Evolutionary conservation across 2,113 vertebrate species (phyloP).

Genomic region (Callionymus lyra): DNA sequence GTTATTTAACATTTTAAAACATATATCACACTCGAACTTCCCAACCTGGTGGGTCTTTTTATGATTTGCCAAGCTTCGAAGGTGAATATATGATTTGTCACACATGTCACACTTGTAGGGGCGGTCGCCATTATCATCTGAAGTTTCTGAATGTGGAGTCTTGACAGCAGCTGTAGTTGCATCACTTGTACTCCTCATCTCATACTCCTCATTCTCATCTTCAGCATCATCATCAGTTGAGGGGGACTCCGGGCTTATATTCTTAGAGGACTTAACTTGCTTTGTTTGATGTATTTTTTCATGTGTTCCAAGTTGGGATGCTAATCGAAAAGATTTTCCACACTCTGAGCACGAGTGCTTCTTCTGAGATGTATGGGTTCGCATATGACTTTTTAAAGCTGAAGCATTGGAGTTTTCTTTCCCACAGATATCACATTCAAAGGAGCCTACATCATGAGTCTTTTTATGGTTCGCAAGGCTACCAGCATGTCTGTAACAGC

Average conservation of each 20-base stretch:
- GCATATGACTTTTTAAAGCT: slow-evolving; percentile 67
- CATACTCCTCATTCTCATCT: slow-evolving; percentile 18
- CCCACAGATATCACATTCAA: slow-evolving; percentile 69
- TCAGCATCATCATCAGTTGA: slow-evolving; percentile 23
- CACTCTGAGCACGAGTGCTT: slow-evolving; percentile 63
- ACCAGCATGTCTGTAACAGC: slow-evolving; percentile 78
- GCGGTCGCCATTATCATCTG: slow-evolving; percentile 41
- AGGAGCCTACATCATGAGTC: slow-evolving; percentile 75
- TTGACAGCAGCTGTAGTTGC: slow-evolving; percentile 33
- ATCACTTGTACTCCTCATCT: neutral
- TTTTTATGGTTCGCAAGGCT: slow-evolving; percentile 80
- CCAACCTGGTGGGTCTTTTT: slow-evolving; percentile 81
- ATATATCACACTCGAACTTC: slow-evolving; percentile 76
- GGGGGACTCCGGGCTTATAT: slow-evolving; percentile 8
- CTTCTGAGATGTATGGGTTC: slow-evolving; percentile 63
- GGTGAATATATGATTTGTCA: slow-evolving; percentile 80
- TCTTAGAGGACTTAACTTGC: slow-evolving; percentile 26
- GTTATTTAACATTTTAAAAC: slow-evolving; percentile 78
- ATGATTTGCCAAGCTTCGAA: slow-evolving; percentile 82
- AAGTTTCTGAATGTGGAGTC: slow-evolving; percentile 28
- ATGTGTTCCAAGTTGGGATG: slow-evolving; percentile 62
- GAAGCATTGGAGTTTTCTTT: slow-evolving; percentile 70
- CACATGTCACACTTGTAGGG: slow-evolving; percentile 75
- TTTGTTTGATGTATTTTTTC: slow-evolving; percentile 55
- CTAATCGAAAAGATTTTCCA: slow-evolving; percentile 64